Conservation (phyloP, 2,113 vertebrate species). For the Phalacrocorax pelagicus region DNA sequence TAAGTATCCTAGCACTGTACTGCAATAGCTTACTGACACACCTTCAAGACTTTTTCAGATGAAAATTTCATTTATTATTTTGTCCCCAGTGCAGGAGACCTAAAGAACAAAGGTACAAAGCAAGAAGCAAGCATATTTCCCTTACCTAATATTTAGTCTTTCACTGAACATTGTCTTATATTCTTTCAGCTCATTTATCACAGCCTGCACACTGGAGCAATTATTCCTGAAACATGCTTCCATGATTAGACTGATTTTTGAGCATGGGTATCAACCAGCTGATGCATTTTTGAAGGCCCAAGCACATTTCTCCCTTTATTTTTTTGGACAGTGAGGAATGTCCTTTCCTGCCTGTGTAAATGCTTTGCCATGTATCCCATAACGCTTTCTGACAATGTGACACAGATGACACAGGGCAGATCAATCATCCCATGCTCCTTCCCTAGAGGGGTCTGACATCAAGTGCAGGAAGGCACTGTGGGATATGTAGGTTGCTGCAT, state of each 20-base stretch:
- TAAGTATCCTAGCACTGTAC: not conserved
- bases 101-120: not conserved
- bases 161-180: not conserved
- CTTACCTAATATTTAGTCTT: not conserved
- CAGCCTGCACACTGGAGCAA: not conserved
- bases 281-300: not conserved
- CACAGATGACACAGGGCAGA: not conserved
- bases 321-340: not conserved
- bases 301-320: not conserved
- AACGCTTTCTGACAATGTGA: constrained; percentile 27
- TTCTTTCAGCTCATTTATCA: not conserved
- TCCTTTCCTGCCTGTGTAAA: constrained; percentile 16
- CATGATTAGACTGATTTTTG: not conserved
- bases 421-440: not conserved
- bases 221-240: not conserved
- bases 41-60: not conserved
- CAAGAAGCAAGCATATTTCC: not conserved
- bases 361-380: not conserved
- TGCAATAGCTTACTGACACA: not conserved
- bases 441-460: not conserved
- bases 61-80: not conserved
- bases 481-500: not conserved
- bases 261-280: not conserved
- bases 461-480: not conserved
- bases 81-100: fast-evolving